Base-by-base conservation (phyloP, 2,888 invertebrate species). In the Drosophila eohydei region DNA sequence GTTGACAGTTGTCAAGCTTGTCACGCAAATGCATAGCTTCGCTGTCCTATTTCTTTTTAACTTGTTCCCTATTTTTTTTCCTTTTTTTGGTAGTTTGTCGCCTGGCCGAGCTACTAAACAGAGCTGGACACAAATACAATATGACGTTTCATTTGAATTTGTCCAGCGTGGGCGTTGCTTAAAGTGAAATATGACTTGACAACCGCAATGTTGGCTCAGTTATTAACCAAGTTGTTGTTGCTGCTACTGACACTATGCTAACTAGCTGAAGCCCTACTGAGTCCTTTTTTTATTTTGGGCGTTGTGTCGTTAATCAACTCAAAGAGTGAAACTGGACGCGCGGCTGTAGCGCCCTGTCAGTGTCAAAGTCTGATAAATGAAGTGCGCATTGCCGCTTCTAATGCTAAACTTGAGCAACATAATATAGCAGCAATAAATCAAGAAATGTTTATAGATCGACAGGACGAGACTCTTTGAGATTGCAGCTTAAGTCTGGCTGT, bases 121-220 rank as follows among this genome's bases (percentile, higher is more conserved):
- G 59, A 55, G 69, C 71, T 78, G 68, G 46, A 72, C 73, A 70
- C 80, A 83, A 81, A 83, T 82, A 78, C 65, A 78, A 74, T 78
- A 71, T 75, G 89, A 83, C 72, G 57, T 88, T 86, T 83, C 78
- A 84, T 88, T 86, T 75, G 83, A 78, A 86, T 86, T 83, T 78
- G 69, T 68, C 54, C 67, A 34, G 38, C 54, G 67, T 76, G 71
- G 84, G 89, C 69, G 89, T 73, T 62, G 56, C 77, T 55, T 21
- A 74, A 77, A 87, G 77, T 84, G 87, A 84, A 89, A 84, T 87
- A 89, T 87, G 87, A 89, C 84, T 86, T 83, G 89, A 83, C 76
- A 83, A 59, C 58, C 60, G 52, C 70, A 73, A 52, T 72, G 65
- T 64, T 70, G 46, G 57, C 52, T 52, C 16, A 32, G 32, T 50